Conservation (phyloP, 2,113 vertebrate species). For the Anseranas semipalmata region DNA sequence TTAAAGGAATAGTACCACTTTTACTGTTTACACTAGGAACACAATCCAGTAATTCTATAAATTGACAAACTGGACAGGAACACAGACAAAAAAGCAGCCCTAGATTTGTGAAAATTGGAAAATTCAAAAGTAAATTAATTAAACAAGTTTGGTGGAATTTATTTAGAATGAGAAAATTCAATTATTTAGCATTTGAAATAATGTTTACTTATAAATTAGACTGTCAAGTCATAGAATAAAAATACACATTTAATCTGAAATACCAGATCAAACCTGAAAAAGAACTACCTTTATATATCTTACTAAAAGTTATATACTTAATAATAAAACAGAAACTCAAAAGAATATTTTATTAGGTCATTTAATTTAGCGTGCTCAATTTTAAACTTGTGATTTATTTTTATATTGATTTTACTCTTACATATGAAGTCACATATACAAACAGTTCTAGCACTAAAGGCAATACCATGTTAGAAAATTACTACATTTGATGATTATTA, state of each 20-base stretch:
- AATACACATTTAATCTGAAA: neutral
- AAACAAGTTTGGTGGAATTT: neutral
- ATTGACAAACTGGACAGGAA: neutral
- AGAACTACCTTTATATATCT: neutral
- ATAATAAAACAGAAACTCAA: slow-evolving; percentile 29
- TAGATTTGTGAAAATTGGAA: neutral
- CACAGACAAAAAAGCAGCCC: neutral
- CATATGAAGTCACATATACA: slow-evolving; percentile 28
- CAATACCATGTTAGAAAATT: slow-evolving; percentile 31
- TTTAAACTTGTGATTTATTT: slow-evolving; percentile 37
- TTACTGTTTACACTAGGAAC: neutral
- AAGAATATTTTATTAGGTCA: neutral
- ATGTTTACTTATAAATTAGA: neutral
- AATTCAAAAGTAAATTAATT: neutral
- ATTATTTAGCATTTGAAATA: neutral
- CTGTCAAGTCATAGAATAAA: neutral
- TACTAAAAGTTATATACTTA: neutral
- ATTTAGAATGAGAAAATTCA: neutral
- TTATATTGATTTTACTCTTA: slow-evolving; percentile 34
- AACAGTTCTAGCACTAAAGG: slow-evolving; percentile 23
- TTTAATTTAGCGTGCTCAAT: slow-evolving; percentile 38
- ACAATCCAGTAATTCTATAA: neutral
- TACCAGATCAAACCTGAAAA: neutral
- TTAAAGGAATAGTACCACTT: slow-evolving; percentile 10
- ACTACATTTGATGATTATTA: slow-evolving; percentile 9